phyloP scores from a whole-genome alignment of 2,888 invertebrate genomes.

The Meiosimyza platycephala region DNA sequence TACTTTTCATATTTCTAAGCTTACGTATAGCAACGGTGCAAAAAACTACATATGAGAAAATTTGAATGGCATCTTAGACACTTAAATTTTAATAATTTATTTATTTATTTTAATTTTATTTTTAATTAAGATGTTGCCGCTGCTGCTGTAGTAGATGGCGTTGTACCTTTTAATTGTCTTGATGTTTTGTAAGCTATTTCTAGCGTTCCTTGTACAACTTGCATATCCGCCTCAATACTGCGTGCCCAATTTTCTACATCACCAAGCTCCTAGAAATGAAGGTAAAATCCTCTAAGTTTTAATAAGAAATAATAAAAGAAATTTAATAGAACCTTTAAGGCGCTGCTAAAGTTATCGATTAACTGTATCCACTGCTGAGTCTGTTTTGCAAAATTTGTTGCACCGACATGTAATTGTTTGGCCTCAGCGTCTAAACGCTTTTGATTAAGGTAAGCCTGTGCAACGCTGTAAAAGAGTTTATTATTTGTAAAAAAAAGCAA shows the following conservation, averaged over 20 bases:
- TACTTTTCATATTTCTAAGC: too few species aligned
- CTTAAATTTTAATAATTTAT: too few species aligned
- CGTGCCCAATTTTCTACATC: constrained; percentile 99
- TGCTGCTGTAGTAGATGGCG: not conserved
- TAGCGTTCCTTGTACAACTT: constrained; percentile 89
- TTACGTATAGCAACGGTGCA: too few species aligned
- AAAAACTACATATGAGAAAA: too few species aligned
- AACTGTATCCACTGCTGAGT: constrained; percentile 97
- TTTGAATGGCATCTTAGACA: too few species aligned
- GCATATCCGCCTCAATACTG: constrained; percentile 96
- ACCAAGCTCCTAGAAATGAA: constrained; percentile 80
- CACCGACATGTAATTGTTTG: constrained; percentile 92
- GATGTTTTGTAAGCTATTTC: constrained; percentile 92
- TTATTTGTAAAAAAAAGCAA: not conserved
- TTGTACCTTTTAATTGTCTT: constrained; percentile 60
- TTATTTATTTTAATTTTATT: too few species aligned
- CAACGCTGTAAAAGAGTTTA: constrained; percentile 73
- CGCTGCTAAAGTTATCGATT: constrained; percentile 87
- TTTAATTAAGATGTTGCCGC: not conserved
- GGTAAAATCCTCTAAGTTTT: not conserved
- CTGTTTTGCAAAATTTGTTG: constrained; percentile 94
- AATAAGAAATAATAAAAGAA: not conserved
- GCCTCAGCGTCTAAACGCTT: constrained; percentile 98
- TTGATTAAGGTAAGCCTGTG: constrained; percentile 98
- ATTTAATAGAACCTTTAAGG: constrained; percentile 72